A percentile compares a stretch with the other conserved stretches of the same genome.
These are phyloP conservation scores for Agrypnia vestita DNA, from an alignment of 1,140 invertebrate genomes.

Conservation along the genomic window DNA sequence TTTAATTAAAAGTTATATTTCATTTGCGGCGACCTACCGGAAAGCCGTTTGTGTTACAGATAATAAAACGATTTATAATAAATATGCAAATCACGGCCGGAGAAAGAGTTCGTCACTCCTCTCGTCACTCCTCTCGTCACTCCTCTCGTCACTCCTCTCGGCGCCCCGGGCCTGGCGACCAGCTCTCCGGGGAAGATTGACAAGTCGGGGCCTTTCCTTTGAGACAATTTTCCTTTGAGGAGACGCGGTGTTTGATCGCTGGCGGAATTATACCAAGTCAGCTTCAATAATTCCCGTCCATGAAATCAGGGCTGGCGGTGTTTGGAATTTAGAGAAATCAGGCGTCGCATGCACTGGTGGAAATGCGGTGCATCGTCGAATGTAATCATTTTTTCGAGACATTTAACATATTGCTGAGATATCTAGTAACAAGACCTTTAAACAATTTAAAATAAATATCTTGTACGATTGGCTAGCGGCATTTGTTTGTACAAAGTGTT, in stretches of 20 bases:
- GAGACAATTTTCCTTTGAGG: constrained; percentile 37
- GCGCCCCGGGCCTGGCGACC: neutral
- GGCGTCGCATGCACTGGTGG: no score
- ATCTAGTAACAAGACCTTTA: no score
- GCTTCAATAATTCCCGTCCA: constrained; percentile 1
- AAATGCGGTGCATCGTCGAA: no score
- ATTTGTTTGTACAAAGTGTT: no score
- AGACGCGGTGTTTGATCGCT: constrained; percentile 30
- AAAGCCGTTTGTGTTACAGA: constrained; percentile 37
- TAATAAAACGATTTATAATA: constrained; percentile 38
- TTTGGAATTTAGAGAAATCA: no score
- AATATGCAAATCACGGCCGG: constrained; percentile 24
- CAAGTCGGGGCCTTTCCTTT: constrained; percentile 25
- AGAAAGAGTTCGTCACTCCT: constrained; percentile 37
- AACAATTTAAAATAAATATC: no score
- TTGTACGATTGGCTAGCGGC: no score
- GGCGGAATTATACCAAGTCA: constrained; percentile 7
- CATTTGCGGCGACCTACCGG: neutral
- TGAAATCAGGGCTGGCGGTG: neutral
- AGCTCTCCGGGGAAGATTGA: constrained; percentile 38
- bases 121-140: constrained; percentile 17
- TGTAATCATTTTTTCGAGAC: no score
- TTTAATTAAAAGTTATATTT: constrained; percentile 33
- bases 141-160: constrained; percentile 17
- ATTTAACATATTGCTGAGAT: no score